Base-by-base conservation (phyloP, 1,140 invertebrate species). In the Psix sp. region DNA sequence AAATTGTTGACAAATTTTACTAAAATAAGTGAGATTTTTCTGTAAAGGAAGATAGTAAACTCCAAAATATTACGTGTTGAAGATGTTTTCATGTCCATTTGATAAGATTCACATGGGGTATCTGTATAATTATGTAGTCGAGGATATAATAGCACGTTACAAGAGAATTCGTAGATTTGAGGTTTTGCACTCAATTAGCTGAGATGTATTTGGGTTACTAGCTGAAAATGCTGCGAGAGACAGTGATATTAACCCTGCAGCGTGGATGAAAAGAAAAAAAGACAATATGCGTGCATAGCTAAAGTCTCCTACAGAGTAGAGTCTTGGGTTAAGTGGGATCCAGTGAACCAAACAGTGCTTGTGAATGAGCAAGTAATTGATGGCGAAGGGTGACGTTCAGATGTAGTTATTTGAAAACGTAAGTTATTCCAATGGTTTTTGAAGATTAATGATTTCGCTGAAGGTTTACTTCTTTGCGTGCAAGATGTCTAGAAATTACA, bases 1-100 rank as follows among this genome's bases (percentile, higher is more conserved):
- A 57, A 57, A 57, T 29, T 57, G 54, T 57, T 57, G 54, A 57
- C 45, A 57, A 57, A 57, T 24, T 57, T 57, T 57, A 57, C 45
- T 40, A 57, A 57, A 40, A 57, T 57, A 57, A 45, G 26, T 57
- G 54, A 40, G 31, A 45, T 57, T 57, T 57, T 57, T 57, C 54
- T 57, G 54, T 57, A 57, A 57, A 40, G 14, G 17, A 49, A 7
- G 40, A 10, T 38, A 33, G 35, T 11, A 29, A 46, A 31, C 54
- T 35, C 29, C 24, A 60, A 5, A 63, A 26, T 63, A 11, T 54
- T 65, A 65, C 40, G 48, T 52, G 0, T 54, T 65, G 21, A 31
- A 45, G 15, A 65, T 65, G 60, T 38, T 65, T 38, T 48, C 60
- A 26, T 65, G 54, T 54, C 60, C 60, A 36, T 54, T 40, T 7